Conservation (phyloP, 2,888 invertebrate species). For the Palloptera scutellata region DNA sequence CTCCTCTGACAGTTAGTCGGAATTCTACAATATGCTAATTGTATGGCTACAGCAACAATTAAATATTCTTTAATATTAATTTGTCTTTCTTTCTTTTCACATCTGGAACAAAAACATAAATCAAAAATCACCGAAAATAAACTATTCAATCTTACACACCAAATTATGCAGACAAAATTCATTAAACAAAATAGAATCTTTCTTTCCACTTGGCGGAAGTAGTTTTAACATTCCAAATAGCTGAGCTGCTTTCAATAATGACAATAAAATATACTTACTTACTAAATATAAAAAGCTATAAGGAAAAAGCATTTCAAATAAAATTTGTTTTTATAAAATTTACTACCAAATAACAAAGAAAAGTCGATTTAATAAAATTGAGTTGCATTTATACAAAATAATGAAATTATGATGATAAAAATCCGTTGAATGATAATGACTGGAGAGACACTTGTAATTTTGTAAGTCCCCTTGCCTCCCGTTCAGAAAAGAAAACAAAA, state of each 20-base stretch:
- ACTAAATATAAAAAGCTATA: too few species aligned
- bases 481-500: neutral
- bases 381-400: neutral
- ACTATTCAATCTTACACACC: neutral
- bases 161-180: constrained; percentile 17
- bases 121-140: neutral
- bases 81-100: neutral
- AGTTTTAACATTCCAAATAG: too few species aligned
- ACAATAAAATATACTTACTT: too few species aligned
- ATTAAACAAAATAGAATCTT: neutral
- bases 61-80: neutral
- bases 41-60: constrained; percentile 54
- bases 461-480: constrained; percentile 39
- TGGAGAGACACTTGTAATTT: constrained; percentile 55
- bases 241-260: too few species aligned
- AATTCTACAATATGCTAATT: constrained; percentile 42
- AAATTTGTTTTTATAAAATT: too few species aligned
- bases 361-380: too few species aligned
- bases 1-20: neutral
- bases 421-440: constrained; percentile 61
- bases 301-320: too few species aligned
- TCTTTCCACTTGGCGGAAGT: too few species aligned
- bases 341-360: too few species aligned
- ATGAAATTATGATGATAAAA: constrained; percentile 3
- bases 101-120: neutral